Conservation (phyloP, 2,113 vertebrate species). For the Callaeas wilsoni region DNA sequence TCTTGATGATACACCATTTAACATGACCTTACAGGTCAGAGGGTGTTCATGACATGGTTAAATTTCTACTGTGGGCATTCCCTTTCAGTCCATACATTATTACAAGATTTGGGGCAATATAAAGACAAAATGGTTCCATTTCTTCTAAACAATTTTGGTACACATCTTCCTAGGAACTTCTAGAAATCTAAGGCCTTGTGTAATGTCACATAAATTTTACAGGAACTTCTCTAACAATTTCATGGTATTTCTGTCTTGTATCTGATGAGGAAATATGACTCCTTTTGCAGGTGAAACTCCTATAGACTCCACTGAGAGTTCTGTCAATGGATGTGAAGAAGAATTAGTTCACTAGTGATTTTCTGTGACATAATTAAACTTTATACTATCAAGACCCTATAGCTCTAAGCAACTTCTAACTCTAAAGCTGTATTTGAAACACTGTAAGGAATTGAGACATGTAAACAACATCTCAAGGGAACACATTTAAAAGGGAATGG, state of each 20-base stretch:
- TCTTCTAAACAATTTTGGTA: not conserved
- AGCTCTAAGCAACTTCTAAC: not conserved
- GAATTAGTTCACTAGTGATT: not conserved
- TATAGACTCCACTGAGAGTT: not conserved
- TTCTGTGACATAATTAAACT: not conserved
- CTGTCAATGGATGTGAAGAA: not conserved
- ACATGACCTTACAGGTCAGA: not conserved
- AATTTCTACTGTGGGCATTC: not conserved
- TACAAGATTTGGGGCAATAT: not conserved
- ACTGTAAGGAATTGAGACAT: not conserved
- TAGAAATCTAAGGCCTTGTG: not conserved
- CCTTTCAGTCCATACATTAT: not conserved
- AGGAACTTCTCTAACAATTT: not conserved
- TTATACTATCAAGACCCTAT: not conserved
- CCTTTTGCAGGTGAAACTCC: not conserved
- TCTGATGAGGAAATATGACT: not conserved
- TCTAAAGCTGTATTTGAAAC: not conserved
- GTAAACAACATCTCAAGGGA: not conserved
- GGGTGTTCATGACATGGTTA: not conserved
- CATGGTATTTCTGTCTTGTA: not conserved
- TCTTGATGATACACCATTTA: not conserved
- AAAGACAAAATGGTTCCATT: not conserved
- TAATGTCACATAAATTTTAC: not conserved
- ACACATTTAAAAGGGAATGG: not conserved
- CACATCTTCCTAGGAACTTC: not conserved